Evolutionary conservation across 2,888 invertebrate species (phyloP).

Genomic region (Ichneumon xanthorius): DNA sequence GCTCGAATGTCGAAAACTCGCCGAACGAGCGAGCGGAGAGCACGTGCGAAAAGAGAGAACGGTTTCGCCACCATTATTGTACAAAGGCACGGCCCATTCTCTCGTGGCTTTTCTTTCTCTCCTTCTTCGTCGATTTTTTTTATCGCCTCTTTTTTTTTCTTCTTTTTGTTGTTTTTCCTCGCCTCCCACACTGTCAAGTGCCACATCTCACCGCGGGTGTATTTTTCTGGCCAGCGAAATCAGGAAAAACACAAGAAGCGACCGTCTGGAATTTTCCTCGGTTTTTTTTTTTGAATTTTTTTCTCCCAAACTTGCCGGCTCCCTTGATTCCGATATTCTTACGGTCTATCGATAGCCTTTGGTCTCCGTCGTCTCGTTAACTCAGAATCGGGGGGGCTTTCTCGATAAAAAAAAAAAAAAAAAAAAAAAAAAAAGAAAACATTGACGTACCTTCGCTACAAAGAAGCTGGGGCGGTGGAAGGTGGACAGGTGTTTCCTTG

Average conservation of each 20-base stretch:
- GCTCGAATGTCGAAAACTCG: constrained; percentile 30
- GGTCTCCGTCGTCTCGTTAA: constrained; percentile 24
- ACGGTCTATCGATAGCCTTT: constrained; percentile 40
- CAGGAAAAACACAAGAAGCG: background rate
- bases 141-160: constrained; percentile 28
- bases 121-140: constrained; percentile 39
- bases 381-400: constrained; percentile 33
- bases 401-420: background rate
- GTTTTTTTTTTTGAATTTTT: constrained; percentile 11
- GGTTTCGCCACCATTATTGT: constrained; percentile 22
- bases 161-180: constrained; percentile 11
- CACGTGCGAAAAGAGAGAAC: constrained; percentile 36
- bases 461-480: constrained; percentile 22
- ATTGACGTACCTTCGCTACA: background rate
- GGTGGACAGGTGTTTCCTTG: constrained; percentile 20
- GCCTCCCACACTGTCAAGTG: background rate
- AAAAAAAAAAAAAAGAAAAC: background rate
- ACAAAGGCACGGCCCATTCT: constrained; percentile 34
- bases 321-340: constrained; percentile 49
- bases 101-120: constrained; percentile 24
- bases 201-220: background rate
- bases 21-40: constrained; percentile 28
- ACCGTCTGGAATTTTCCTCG: constrained; percentile 1
- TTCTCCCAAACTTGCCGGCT: background rate
- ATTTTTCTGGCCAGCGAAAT: background rate